Conservation (phyloP, 2,113 vertebrate genomes). For the Cavia porcellus region DNA sequence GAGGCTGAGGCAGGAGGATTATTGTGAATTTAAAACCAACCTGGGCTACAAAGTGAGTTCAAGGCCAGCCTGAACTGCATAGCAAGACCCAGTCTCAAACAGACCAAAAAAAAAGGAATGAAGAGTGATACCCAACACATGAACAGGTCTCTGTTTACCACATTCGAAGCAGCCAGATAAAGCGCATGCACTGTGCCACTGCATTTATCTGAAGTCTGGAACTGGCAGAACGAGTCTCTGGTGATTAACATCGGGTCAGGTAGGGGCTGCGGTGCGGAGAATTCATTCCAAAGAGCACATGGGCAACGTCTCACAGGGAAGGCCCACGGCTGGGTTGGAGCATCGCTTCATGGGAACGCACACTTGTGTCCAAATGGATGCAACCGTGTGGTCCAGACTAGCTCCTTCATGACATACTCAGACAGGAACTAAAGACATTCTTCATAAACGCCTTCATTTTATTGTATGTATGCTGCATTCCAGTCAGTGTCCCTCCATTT, state of each 20-base stretch:
- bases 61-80: too few species aligned
- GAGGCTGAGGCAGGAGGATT: too few species aligned
- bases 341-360: too few species aligned
- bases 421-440: background rate
- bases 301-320: background rate
- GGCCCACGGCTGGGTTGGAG: background rate
- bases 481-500: background rate
- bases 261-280: background rate
- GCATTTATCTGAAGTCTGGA: background rate
- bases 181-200: rapidly evolving
- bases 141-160: background rate
- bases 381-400: background rate
- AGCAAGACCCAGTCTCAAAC: too few species aligned
- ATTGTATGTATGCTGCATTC: background rate
- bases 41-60: too few species aligned
- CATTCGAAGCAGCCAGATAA: background rate
- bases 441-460: background rate
- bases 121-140: background rate
- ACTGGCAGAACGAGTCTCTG: background rate
- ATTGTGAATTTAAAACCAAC: too few species aligned
- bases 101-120: too few species aligned
- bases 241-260: background rate
- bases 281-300: background rate
- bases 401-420: background rate
- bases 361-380: background rate